Evolutionary conservation across 2,113 vertebrate species (phyloP).

Genomic region (Epinephelus moara): DNA sequence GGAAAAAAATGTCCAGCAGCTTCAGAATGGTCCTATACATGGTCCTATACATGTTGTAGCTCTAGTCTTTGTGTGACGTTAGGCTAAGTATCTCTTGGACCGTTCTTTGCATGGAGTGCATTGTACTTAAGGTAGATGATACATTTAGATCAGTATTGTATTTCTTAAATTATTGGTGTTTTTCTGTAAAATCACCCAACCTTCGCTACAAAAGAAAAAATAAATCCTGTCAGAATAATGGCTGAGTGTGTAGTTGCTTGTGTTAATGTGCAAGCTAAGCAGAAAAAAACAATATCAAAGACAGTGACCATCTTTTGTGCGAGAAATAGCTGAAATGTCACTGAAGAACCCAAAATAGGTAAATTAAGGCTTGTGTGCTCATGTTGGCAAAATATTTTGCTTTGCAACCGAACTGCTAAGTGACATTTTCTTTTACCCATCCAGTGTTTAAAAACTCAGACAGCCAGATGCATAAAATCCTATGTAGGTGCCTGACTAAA

Average conservation of each 20-base stretch:
- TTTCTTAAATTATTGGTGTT: too few species aligned
- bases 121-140: too few species aligned
- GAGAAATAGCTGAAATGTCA: slow-evolving; percentile 22
- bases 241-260: slow-evolving; percentile 1
- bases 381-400: not conserved
- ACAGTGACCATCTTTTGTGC: not conserved
- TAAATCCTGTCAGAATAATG: not conserved
- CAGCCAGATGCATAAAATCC: not conserved
- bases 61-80: not conserved
- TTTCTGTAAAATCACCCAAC: too few species aligned
- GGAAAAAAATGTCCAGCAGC: not conserved
- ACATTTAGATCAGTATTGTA: too few species aligned
- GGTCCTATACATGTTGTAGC: not conserved
- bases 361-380: not conserved
- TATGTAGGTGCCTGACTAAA: too few species aligned
- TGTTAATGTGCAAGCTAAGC: slow-evolving; percentile 22
- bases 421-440: not conserved
- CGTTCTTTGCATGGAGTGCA: not conserved
- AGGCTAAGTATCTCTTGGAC: not conserved
- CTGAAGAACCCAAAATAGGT: not conserved
- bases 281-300: not conserved
- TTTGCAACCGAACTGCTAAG: not conserved
- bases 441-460: not conserved
- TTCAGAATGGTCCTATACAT: not conserved
- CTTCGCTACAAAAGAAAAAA: too few species aligned